phyloP scores from a whole-genome alignment of 2,888 invertebrate species.

The Pristionchus entomophagus region DNA sequence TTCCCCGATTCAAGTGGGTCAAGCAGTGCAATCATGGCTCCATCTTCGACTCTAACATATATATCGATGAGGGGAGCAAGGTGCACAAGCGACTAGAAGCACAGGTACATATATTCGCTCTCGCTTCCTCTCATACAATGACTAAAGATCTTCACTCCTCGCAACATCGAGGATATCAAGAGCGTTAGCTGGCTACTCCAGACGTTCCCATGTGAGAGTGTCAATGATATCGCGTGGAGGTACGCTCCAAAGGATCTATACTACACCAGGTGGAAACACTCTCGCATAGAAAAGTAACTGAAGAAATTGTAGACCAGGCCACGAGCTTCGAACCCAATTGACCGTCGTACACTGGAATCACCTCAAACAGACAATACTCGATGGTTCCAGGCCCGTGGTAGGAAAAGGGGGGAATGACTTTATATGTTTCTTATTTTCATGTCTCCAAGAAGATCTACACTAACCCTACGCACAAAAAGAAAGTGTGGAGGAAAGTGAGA shows the following conservation, averaged over 20 bases:
- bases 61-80: neutral
- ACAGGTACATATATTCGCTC: neutral
- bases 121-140: no score
- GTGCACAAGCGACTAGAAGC: neutral
- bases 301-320: neutral
- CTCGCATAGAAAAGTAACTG: neutral
- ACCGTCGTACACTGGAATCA: neutral
- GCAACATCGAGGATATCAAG: constrained; percentile 4
- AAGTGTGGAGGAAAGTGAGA: neutral
- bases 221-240: neutral
- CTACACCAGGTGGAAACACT: neutral
- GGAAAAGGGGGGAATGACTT: no score
- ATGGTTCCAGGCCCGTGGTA: neutral
- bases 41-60: neutral
- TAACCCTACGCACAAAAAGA: neutral
- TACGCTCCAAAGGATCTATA: neutral
- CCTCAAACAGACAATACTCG: neutral
- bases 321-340: neutral
- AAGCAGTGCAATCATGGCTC: neutral
- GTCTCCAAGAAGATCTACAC: neutral
- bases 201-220: neutral
- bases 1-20: neutral
- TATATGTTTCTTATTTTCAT: neutral
- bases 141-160: neutral
- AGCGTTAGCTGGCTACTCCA: neutral